phyloP scores from a whole-genome alignment of 92 coral and sea anemone species.

The Desmophyllum pertusum region DNA sequence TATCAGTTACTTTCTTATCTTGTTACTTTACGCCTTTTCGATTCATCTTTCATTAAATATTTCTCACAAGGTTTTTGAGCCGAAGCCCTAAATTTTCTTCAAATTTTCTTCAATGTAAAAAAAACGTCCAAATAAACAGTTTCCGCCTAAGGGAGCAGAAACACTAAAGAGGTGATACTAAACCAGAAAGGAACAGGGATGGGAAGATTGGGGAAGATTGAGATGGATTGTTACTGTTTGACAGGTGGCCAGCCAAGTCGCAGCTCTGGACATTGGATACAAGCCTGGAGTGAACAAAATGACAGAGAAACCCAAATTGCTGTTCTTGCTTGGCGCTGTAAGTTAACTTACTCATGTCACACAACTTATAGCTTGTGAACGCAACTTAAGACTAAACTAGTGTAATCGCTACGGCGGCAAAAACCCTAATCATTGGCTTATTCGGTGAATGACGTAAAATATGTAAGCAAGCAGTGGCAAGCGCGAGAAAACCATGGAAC shows the following conservation, averaged over 20 bases:
- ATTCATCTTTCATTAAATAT: too few species aligned
- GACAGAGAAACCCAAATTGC: constrained; percentile 87
- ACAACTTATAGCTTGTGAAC: too few species aligned
- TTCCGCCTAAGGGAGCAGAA: neutral
- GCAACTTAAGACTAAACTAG: neutral
- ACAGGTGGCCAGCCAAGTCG: constrained; percentile 99
- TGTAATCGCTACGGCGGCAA: neutral
- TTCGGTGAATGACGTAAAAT: too few species aligned
- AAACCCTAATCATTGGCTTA: too few species aligned
- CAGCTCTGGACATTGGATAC: constrained; percentile 99
- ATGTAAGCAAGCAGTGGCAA: too few species aligned
- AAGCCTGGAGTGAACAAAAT: constrained; percentile 83
- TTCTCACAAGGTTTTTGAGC: too few species aligned
- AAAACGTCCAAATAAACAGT: too few species aligned
- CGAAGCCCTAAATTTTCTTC: too few species aligned
- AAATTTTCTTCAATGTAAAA: too few species aligned
- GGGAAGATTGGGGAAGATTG: neutral
- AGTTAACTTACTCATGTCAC: constrained; percentile 34
- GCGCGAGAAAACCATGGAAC: too few species aligned
- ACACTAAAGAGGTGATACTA: neutral
- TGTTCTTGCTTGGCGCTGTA: constrained; percentile 97
- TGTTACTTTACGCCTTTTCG: too few species aligned
- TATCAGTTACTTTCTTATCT: too few species aligned
- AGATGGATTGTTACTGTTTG: neutral
- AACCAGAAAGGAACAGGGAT: neutral